Evolutionary conservation across 2,888 invertebrate genomes (phyloP).

Genomic region (Helleia helle): DNA sequence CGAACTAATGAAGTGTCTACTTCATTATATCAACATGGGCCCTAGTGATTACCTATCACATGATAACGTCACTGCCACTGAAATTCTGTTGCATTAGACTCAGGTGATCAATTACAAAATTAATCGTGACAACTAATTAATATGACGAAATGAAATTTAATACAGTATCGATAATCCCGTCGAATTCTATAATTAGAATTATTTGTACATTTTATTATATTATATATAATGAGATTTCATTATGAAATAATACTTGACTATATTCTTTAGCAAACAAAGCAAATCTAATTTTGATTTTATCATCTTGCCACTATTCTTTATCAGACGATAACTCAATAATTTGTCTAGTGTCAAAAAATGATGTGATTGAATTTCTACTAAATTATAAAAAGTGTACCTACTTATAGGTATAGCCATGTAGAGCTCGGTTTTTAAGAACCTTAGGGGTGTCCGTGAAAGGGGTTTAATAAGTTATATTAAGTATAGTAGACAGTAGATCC

Average conservation of each 20-base stretch:
- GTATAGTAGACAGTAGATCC: no score
- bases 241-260: background rate
- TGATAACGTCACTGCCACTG: conserved; percentile 37
- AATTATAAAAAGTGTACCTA: no score
- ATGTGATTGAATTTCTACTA: no score
- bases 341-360: no score
- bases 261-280: background rate
- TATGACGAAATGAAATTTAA: background rate
- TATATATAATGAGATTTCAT: background rate
- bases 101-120: background rate
- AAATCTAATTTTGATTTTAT: conserved; percentile 4
- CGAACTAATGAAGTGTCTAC: conserved; percentile 13
- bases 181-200: no score
- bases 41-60: conserved; percentile 32
- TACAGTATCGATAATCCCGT: no score
- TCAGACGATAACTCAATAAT: background rate
- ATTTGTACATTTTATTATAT: background rate
- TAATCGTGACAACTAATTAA: background rate
- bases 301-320: conserved; percentile 1
- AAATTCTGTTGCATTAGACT: conserved; percentile 23
- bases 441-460: no score
- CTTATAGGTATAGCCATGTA: no score
- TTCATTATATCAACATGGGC: conserved; percentile 18
- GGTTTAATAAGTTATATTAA: no score
- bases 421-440: no score